Evolutionary conservation across 1,140 invertebrate genomes (phyloP), one percentile per base, ranked within the genome.

Genomic region (Ptiloglossa arizonensis): DNA sequence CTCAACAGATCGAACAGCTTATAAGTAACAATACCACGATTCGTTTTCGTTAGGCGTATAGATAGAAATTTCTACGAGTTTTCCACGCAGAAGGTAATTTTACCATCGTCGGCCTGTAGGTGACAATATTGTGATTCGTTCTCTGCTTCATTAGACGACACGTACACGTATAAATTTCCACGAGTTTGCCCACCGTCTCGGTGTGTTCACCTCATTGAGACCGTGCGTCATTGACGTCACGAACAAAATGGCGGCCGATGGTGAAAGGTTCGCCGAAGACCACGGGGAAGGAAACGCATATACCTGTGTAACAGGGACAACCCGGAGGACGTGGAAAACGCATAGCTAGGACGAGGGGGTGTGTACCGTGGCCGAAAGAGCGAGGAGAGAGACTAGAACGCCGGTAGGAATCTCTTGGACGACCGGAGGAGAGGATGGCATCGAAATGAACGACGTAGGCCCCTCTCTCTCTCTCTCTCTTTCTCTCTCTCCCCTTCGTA

Each of bases 221-320:
- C 59, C 59, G 59, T 19, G 57, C 59, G 35, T 24, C 59, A 41
- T 62, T 41, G 59, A 41, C 59, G 59, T 62, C 35, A 62, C 35
- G 35, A 4, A 62, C 59, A 62, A 62, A 62, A 62, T 62, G 59
- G 59, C 59, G 59, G 1, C 59, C n/a, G 24, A 41, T 35, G 35
- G 59, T 44, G 35, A 62, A 62, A 62, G 35, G 59, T 62, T 62
- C 59, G 35, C 59, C 35, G 32, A 38, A 60, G 57, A 60, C 6
- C 57, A 15, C 6, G 59, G 22, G 5, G 32, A n/a, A 62, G 35
- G 38, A 35, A 27, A 44, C 32, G 32, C 19, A n/a, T 22, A 35
- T 24, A 22, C 59, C 29, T 1, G n/a, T 5, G 1, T 17, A 32
- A 19, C 56, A 5, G 59, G 15, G 9, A 15, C 59, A 32, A n/a